Percentiles rank a stretch among this genome's conserved stretches.
Evolutionary conservation across 2,113 vertebrate genomes (phyloP).

Genomic region (Phainopepla nitens): DNA sequence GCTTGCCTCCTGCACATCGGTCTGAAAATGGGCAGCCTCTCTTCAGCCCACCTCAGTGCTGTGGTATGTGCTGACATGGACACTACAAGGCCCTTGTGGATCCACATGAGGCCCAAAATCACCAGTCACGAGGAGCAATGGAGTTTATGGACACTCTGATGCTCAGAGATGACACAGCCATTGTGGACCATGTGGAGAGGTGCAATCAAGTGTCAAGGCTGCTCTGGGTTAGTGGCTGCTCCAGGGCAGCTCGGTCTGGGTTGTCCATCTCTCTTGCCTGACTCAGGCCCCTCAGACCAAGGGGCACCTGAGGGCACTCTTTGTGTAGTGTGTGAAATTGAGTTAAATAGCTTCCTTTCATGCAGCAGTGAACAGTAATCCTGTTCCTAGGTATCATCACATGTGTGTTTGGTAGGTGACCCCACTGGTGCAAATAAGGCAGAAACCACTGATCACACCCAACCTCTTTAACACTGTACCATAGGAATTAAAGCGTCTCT

Average conservation of each 20-base stretch:
- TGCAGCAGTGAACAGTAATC: not conserved
- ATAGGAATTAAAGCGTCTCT: not conserved
- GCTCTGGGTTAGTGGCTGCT: not conserved
- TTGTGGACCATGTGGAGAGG: not conserved
- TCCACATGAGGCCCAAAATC: not conserved
- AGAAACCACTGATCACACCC: not conserved
- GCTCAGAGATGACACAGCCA: not conserved
- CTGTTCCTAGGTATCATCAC: not conserved
- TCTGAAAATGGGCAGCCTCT: not conserved
- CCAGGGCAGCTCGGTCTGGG: not conserved
- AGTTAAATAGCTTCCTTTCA: not conserved
- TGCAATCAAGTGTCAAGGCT: not conserved
- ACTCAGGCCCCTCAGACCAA: not conserved
- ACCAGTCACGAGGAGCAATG: rapidly evolving
- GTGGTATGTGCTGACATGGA: not conserved
- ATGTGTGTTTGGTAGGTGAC: rapidly evolving
- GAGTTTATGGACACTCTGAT: not conserved
- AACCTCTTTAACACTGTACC: not conserved
- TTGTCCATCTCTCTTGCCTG: not conserved
- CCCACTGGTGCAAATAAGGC: not conserved
- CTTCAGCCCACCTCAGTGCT: not conserved
- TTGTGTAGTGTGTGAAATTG: not conserved
- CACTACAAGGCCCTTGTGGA: too few relatives aligned
- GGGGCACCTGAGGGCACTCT: not conserved
- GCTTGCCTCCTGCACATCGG: rapidly evolving